Conservation (phyloP, 2,113 vertebrate genomes). For the Nothoprocta pentlandii region DNA sequence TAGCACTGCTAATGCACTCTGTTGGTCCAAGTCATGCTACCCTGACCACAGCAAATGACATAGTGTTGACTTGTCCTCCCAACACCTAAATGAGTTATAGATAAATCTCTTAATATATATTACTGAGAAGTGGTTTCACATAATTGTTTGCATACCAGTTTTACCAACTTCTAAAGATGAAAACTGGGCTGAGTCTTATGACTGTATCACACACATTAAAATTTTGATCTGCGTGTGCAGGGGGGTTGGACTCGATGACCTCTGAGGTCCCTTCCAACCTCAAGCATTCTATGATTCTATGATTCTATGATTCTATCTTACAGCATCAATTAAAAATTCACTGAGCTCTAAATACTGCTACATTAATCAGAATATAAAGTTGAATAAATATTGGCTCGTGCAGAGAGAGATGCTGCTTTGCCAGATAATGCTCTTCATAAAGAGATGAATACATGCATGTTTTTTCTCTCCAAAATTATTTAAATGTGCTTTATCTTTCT, state of each 20-base stretch:
- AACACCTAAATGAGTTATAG: conserved; percentile 19
- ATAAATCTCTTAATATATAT: neutral
- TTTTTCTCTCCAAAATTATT: neutral
- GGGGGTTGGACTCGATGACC: too few species aligned
- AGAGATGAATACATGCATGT: neutral
- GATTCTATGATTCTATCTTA: neutral
- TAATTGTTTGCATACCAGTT: neutral
- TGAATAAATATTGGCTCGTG: conserved; percentile 42
- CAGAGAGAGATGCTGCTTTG: conserved; percentile 14
- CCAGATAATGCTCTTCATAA: neutral
- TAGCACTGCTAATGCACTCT: neutral
- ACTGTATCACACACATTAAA: neutral
- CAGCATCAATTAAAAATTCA: neutral
- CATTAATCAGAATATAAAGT: conserved; percentile 14
- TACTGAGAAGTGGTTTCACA: conserved; percentile 10
- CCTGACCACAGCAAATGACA: conserved; percentile 42
- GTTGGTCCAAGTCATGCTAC: conserved; percentile 29
- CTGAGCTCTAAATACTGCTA: neutral
- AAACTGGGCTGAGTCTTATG: neutral
- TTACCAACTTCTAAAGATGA: neutral
- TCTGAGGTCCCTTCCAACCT: too few species aligned
- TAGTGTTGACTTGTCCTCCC: conserved; percentile 29
- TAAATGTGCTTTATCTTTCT: neutral
- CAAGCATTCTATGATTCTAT: too few species aligned
- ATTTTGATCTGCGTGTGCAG: neutral